These are phyloP conservation scores for Festucalex cinctus DNA, from an alignment of 2,113 vertebrate genomes.

Conservation along the genomic window DNA sequence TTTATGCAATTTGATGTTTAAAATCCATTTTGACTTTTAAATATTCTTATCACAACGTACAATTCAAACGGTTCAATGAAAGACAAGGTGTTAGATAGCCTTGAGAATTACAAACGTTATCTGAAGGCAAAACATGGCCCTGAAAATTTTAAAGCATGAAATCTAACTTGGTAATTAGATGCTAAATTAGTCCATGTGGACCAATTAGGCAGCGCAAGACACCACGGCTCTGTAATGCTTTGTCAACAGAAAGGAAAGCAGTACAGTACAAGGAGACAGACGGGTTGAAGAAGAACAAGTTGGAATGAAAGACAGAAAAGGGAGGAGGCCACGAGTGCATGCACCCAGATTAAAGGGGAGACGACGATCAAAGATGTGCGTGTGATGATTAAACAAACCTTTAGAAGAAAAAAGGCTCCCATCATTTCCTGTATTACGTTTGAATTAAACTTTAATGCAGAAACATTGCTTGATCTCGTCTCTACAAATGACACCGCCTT, in stretches of 20 bases:
- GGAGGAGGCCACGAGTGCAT: slow-evolving; percentile 58
- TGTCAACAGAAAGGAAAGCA: slow-evolving; percentile 79
- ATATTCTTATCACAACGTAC: slow-evolving; percentile 37
- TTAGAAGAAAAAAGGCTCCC: slow-evolving; percentile 70
- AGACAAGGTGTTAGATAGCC: slow-evolving; percentile 44
- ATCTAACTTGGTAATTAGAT: slow-evolving; percentile 71
- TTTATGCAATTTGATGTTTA: slow-evolving; percentile 24
- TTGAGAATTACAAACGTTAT: slow-evolving; percentile 60
- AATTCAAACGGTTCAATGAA: slow-evolving; percentile 53
- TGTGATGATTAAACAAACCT: slow-evolving; percentile 77
- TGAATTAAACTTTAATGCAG: slow-evolving; percentile 74
- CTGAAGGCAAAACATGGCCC: slow-evolving; percentile 62
- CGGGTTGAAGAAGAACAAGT: slow-evolving; percentile 58
- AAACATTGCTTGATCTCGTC: slow-evolving; percentile 76
- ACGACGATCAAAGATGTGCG: slow-evolving; percentile 71
- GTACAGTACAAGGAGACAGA: slow-evolving; percentile 63
- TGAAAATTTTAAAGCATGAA: slow-evolving; percentile 70
- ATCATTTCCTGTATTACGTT: slow-evolving; percentile 74
- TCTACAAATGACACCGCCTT: slow-evolving; percentile 72
- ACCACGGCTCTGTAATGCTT: slow-evolving; percentile 67
- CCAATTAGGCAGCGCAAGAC: slow-evolving; percentile 79
- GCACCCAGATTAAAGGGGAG: slow-evolving; percentile 75
- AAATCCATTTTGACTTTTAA: slow-evolving; percentile 21
- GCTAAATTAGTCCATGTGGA: slow-evolving; percentile 80
- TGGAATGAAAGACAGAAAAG: slow-evolving; percentile 57